Evolutionary conservation across 1,140 invertebrate species (phyloP).

Genomic region (Rhysida immarginata): DNA sequence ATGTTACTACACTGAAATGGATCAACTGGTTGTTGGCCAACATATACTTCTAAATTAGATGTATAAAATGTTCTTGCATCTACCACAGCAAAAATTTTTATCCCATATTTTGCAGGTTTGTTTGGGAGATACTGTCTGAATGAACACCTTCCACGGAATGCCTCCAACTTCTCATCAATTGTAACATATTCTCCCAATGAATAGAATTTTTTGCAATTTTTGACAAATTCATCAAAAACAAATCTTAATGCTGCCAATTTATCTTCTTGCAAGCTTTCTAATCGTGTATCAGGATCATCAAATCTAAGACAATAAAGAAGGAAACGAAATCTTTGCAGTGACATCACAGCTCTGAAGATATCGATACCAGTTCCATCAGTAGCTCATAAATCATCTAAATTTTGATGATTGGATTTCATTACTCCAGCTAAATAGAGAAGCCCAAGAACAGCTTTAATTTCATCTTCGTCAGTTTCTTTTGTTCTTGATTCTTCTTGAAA

Average conservation of each 20-base stretch:
- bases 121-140: constrained; percentile 13
- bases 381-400: constrained; percentile 1
- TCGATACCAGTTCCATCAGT: constrained; percentile 1
- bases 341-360: constrained; percentile 3
- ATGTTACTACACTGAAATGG: no score
- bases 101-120: constrained; percentile 15
- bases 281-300: no score
- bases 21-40: no score
- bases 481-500: background rate
- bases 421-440: constrained; percentile 4
- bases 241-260: constrained; percentile 8
- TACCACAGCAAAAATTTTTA: no score
- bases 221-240: constrained; percentile 8
- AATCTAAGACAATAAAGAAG: constrained; percentile 3
- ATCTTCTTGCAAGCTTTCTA: no score
- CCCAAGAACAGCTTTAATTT: constrained; percentile 7
- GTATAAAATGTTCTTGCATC: constrained; percentile 12
- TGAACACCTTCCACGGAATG: constrained; percentile 12
- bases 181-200: constrained; percentile 7
- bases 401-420: background rate
- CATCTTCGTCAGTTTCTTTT: background rate
- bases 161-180: constrained; percentile 13
- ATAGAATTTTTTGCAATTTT: constrained; percentile 10
- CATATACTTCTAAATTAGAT: constrained; percentile 7
- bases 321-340: constrained; percentile 7